Evolutionary conservation across 2,888 invertebrate genomes (phyloP), one percentile per base, ranked within the genome.

Genomic region (Ecdyonurus torrentis): DNA sequence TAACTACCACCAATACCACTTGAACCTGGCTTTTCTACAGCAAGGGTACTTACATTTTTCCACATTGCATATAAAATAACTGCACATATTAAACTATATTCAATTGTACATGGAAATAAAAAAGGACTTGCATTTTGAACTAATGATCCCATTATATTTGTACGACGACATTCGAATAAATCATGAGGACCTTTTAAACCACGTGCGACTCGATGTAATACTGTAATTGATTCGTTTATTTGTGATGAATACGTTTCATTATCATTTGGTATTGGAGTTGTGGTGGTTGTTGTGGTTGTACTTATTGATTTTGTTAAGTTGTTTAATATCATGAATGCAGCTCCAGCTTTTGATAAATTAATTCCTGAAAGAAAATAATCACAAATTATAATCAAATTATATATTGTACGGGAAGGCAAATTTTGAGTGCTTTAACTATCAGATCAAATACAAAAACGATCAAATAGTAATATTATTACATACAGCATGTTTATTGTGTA

Each of bases 51-150:
- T 0, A 87, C 85, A 73, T 90, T 89, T 76, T 90, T 90, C 91
- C 93, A 94, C 85, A 93, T 91, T 74, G 92, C 89, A 72, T 87
- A 92, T 63, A 91, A 76, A 67, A 92, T 86, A 25, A 91, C 93
- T 23, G 93, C 91, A 71, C 91, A 91, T 66, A 94, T 91, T 61
- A 94, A 80, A 53, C 91, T 91, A 76, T 93, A 94, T 75, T 94
- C 93, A 69, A 94, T 91, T 59, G 87, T 87, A 71, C 92, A 92
- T 0, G 94, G 93, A 72, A 91, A 93, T 64, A 94, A 80, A 72
- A 92, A 92, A 0, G 91, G 90, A 66, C 86, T 84, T n/a, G 86
- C 82, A 68, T 79, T 79, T 68, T 78, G 76, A 25, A 85, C 80
- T 64, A 85, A 73, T 59, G 81, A 80, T 19, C 80, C 80, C 69